Conservation (phyloP, 2,113 vertebrate genomes). For the Tachycineta bicolor region DNA sequence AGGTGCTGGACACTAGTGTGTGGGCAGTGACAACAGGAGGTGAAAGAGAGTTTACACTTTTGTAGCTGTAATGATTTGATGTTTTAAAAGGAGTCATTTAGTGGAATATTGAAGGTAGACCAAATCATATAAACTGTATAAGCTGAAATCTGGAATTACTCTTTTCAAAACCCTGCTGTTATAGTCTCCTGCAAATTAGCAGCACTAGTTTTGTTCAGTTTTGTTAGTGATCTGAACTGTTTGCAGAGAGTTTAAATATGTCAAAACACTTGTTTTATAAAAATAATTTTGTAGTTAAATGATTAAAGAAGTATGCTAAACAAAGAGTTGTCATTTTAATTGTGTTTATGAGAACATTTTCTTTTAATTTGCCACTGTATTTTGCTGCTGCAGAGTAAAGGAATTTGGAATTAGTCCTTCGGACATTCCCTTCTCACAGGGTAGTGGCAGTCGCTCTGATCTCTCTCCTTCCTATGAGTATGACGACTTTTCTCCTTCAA, state of each 20-base stretch:
- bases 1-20: background rate
- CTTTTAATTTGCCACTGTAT: constrained; percentile 78
- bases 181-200: background rate
- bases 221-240: background rate
- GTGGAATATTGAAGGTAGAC: background rate
- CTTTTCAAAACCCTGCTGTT: background rate
- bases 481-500: constrained; percentile 83
- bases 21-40: background rate
- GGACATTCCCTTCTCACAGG: constrained; percentile 96
- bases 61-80: background rate
- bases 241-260: background rate
- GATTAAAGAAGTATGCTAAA: constrained; percentile 28
- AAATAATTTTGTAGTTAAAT: background rate
- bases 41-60: background rate
- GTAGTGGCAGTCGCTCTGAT: constrained; percentile 87
- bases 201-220: background rate
- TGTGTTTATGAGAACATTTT: constrained; percentile 76
- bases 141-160: background rate
- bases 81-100: background rate
- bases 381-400: constrained; percentile 92
- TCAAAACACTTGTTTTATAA: background rate
- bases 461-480: constrained; percentile 93
- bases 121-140: background rate
- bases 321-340: constrained; percentile 51
- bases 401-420: constrained; percentile 98